phyloP scores from a whole-genome alignment of 1,140 invertebrate species.

The Choristoneura fumiferana region DNA sequence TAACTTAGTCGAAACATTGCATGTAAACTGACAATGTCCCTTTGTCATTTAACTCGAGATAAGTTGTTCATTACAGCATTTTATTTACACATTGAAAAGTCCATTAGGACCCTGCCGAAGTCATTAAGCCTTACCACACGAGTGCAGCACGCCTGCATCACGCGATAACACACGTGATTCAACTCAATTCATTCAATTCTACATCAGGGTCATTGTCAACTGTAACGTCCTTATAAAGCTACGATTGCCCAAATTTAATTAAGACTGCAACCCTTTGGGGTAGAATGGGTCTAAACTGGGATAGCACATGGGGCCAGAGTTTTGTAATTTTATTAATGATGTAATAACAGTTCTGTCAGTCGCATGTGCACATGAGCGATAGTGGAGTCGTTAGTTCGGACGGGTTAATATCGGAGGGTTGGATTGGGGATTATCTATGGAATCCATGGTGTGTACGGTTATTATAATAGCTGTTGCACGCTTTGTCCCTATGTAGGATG shows the following conservation, averaged over 20 bases:
- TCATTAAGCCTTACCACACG: background rate
- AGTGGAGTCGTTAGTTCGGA: slow-evolving; percentile 70
- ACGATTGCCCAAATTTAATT: slow-evolving; percentile 74
- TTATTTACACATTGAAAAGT: background rate
- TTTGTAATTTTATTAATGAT: slow-evolving; percentile 79
- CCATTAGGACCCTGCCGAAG: background rate
- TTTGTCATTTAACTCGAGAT: no score
- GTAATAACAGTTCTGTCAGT: slow-evolving; percentile 77
- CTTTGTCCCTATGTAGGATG: background rate
- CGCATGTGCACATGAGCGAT: slow-evolving; percentile 74
- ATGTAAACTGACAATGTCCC: no score
- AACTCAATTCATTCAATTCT: slow-evolving; percentile 68
- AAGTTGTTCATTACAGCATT: no score
- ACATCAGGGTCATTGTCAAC: slow-evolving; percentile 56
- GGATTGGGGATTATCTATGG: slow-evolving; percentile 61
- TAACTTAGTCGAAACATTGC: no score
- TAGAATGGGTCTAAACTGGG: slow-evolving; percentile 59
- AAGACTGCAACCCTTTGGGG: slow-evolving; percentile 62
- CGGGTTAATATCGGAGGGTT: slow-evolving; percentile 71
- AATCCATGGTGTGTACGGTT: slow-evolving; percentile 42
- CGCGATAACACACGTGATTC: slow-evolving; percentile 63
- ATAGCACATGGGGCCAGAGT: slow-evolving; percentile 67
- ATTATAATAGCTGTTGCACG: slow-evolving; percentile 21
- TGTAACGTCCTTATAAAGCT: slow-evolving; percentile 58
- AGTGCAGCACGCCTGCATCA: slow-evolving; percentile 36